A percentile compares a stretch with the other conserved stretches of the same genome.
phyloP scores from a whole-genome alignment of 2,888 invertebrate species.

The Agrotis segetum region DNA sequence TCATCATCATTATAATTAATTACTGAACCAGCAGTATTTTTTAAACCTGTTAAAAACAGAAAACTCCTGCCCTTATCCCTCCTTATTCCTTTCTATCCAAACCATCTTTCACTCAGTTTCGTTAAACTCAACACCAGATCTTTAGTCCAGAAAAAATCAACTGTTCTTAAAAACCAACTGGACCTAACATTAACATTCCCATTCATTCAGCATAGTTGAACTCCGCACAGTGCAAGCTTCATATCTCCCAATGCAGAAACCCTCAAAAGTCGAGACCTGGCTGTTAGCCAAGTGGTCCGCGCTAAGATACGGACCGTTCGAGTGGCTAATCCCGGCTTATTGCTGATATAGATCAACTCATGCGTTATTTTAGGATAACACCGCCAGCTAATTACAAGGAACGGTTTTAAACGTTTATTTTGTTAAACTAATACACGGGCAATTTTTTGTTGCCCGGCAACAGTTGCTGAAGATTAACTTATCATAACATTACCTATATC shows the following conservation, averaged over 20 bases:
- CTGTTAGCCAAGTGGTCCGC: constrained; percentile 54
- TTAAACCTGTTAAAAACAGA: too few species aligned
- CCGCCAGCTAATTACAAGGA: constrained; percentile 50
- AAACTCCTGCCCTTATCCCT: too few species aligned
- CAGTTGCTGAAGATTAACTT: not conserved
- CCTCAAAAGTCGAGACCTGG: constrained; percentile 60
- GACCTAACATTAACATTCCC: constrained; percentile 2
- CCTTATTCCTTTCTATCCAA: too few species aligned
- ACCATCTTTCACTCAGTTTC: too few species aligned
- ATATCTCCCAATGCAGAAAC: constrained; percentile 55
- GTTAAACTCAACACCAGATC: too few species aligned
- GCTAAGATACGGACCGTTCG: constrained; percentile 60
- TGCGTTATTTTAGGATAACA: constrained; percentile 63
- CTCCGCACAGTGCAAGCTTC: constrained; percentile 50
- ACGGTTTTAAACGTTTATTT: constrained; percentile 27
- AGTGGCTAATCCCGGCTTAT: constrained; percentile 62
- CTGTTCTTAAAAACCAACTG: not conserved
- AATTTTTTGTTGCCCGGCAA: not conserved
- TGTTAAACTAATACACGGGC: not conserved
- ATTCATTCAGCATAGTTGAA: constrained; percentile 42
- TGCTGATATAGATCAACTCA: constrained; percentile 61
- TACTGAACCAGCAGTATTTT: too few species aligned
- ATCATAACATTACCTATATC: too few species aligned
- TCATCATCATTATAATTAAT: too few species aligned
- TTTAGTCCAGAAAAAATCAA: not conserved